Evolutionary conservation across 2,888 invertebrate species (phyloP).

Genomic region (Rutpela maculata): DNA sequence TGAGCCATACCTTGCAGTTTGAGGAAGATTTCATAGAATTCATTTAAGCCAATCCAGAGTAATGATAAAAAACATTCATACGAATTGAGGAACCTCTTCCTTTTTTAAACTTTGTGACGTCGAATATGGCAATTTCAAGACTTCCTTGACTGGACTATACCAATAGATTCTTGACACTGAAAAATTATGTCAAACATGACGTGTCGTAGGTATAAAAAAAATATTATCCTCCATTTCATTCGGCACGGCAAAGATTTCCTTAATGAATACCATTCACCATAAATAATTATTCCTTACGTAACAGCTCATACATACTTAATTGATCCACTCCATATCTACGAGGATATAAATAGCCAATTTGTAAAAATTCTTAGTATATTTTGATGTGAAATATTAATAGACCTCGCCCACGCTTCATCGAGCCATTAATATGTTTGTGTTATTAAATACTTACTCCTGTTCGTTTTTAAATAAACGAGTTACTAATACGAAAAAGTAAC

Average conservation of each 20-base stretch:
- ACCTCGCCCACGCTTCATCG: background rate
- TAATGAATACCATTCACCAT: slow-evolving; percentile 6
- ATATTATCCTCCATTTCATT: background rate
- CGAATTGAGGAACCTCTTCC: no score
- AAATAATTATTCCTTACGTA: slow-evolving; percentile 22
- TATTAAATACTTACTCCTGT: background rate
- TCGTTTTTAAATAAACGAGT: background rate
- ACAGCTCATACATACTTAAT: slow-evolving; percentile 12
- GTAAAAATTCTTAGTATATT: slow-evolving; percentile 17
- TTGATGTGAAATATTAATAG: slow-evolving; percentile 2
- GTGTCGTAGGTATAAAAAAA: no score
- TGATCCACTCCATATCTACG: background rate
- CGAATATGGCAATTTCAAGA: no score
- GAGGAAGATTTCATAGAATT: no score
- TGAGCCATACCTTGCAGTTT: no score
- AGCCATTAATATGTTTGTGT: background rate
- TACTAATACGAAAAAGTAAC: background rate
- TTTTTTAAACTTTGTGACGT: no score
- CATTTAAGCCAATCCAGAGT: no score
- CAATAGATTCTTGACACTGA: no score
- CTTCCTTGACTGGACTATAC: no score
- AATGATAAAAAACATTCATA: no score
- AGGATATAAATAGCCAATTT: slow-evolving; percentile 11
- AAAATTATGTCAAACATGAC: background rate
- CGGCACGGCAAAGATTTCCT: background rate